Evolutionary conservation across 2,797 vertebrate species (phyloP).

Genomic region (Argentina silus): DNA sequence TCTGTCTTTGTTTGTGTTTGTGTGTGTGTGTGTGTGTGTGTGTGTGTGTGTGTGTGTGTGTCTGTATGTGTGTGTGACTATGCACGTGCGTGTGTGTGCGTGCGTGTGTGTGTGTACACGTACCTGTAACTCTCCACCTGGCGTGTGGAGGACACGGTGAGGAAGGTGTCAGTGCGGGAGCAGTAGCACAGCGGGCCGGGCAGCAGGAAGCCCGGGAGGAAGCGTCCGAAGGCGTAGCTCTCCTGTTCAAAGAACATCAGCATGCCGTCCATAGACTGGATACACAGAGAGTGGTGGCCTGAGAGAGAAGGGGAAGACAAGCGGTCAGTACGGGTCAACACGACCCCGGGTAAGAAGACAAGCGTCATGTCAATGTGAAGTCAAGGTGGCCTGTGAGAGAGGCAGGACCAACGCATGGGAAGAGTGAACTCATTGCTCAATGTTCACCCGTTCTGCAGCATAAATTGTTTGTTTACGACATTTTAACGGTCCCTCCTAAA

Average conservation of each 20-base stretch:
- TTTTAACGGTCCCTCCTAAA: no score
- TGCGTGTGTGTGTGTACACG: conserved; percentile 2
- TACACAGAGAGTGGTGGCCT: conserved; percentile 95
- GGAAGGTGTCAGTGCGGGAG: conserved; percentile 90
- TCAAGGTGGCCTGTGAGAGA: not conserved
- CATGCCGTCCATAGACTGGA: conserved; percentile 98
- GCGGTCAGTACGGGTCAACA: not conserved
- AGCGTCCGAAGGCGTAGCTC: conserved; percentile 92
- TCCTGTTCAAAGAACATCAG: conserved; percentile 98
- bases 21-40: conserved; percentile 18
- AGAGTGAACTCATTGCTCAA: no score
- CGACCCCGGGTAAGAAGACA: not conserved
- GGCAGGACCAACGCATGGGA: no score
- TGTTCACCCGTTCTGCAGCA: no score
- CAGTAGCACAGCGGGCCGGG: conserved; percentile 92
- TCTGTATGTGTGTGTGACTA: not conserved
- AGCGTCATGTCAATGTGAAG: not conserved
- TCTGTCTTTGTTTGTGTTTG: not conserved
- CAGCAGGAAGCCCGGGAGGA: conserved; percentile 92
- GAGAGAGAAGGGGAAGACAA: conserved; percentile 13
- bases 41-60: conserved; percentile 2
- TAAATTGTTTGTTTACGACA: no score
- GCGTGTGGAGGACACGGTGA: conserved; percentile 89
- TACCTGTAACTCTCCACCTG: conserved; percentile 97
- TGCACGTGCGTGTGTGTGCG: not conserved